Evolutionary conservation across 2,113 vertebrate species (phyloP).

Genomic region (Datnioides undecimradiatus): DNA sequence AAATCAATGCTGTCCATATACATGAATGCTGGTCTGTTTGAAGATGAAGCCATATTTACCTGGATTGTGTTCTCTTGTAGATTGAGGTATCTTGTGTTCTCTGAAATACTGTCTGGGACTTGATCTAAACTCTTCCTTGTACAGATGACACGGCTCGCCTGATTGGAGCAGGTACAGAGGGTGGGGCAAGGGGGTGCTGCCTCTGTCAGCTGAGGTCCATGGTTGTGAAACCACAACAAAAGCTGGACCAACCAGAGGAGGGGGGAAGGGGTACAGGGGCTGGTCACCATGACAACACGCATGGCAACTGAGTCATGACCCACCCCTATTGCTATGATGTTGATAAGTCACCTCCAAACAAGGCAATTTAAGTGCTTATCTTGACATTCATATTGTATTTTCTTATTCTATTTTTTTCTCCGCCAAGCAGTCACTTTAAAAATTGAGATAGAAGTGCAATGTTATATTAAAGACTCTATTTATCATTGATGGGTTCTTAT

Average conservation of each 20-base stretch:
- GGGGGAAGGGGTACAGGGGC: constrained; percentile 84
- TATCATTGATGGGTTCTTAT: constrained; percentile 62
- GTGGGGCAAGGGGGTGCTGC: constrained; percentile 88
- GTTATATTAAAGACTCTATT: constrained; percentile 51
- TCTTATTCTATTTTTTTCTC: constrained; percentile 44
- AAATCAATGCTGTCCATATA: constrained; percentile 33
- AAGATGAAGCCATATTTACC: constrained; percentile 66
- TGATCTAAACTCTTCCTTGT: constrained; percentile 91
- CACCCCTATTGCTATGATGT: constrained; percentile 81
- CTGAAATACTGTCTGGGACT: constrained; percentile 92
- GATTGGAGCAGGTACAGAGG: constrained; percentile 94
- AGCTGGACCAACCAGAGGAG: constrained; percentile 83
- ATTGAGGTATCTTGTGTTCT: constrained; percentile 98
- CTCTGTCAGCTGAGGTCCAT: constrained; percentile 83
- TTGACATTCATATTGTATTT: constrained; percentile 67
- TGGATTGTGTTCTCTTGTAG: constrained; percentile 96
- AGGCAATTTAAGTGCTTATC: constrained; percentile 67
- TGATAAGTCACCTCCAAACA: constrained; percentile 75
- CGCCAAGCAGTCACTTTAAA: constrained; percentile 60
- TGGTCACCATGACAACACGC: constrained; percentile 88
- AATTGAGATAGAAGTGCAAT: constrained; percentile 35
- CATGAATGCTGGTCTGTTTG: not conserved
- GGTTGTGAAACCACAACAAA: constrained; percentile 82
- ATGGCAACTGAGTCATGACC: constrained; percentile 89
- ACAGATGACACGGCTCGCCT: constrained; percentile 95